Conservation (phyloP, 2,888 invertebrate genomes). For the Patella depressa region DNA sequence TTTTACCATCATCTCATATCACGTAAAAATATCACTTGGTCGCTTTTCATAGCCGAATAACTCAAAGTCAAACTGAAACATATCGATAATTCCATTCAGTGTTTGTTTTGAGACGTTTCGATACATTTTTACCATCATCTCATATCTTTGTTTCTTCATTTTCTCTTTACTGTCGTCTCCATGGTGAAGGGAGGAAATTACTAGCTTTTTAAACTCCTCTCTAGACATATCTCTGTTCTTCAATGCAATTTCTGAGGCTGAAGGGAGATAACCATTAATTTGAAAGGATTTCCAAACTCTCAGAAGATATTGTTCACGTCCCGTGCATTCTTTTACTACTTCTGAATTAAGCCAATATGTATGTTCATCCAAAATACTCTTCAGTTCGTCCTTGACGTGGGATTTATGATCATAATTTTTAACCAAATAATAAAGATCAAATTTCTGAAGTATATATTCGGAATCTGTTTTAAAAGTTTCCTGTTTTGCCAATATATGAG, state of each 20-base stretch:
- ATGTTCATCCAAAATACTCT: constrained; percentile 36
- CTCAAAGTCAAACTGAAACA: no score
- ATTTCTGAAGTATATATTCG: constrained; percentile 33
- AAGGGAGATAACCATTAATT: constrained; percentile 46
- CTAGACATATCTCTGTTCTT: background rate
- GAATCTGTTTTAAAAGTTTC: constrained; percentile 45
- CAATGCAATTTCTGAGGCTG: background rate
- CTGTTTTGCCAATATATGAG: constrained; percentile 42
- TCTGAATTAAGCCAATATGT: constrained; percentile 29
- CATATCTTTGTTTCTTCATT: background rate
- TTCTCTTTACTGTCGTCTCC: background rate
- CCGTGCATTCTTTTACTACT: constrained; percentile 21
- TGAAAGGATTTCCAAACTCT: constrained; percentile 46
- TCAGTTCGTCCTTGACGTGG: constrained; percentile 34
- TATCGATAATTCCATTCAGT: no score
- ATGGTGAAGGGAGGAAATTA: background rate
- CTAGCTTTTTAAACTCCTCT: background rate
- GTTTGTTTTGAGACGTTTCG: no score
- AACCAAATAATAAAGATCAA: constrained; percentile 27
- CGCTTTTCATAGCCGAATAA: no score
- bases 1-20: no score
- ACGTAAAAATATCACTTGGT: no score
- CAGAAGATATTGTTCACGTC: constrained; percentile 23
- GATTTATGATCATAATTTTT: constrained; percentile 17
- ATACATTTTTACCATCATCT: background rate